A percentile compares a stretch with the other conserved stretches of the same genome.
These are phyloP conservation scores for Erpobdella octoculata DNA, from an alignment of 2,888 invertebrate species.

Conservation along the genomic window DNA sequence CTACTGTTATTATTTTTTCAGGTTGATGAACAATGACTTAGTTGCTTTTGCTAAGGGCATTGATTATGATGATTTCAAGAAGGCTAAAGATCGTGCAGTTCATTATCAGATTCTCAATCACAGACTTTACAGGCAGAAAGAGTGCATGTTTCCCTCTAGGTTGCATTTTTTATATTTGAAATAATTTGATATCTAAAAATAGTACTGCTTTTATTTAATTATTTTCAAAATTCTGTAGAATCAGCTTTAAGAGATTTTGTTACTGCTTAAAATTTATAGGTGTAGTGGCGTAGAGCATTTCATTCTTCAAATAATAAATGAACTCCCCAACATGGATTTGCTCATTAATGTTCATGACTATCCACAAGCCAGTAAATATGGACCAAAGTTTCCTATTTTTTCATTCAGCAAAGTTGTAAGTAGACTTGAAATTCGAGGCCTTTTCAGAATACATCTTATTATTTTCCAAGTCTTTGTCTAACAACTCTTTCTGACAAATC, in stretches of 20 bases:
- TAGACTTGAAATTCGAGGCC: too few species aligned
- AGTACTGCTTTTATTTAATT: neutral
- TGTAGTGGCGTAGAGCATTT: conserved; percentile 87
- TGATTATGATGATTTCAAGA: conserved; percentile 60
- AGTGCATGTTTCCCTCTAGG: conserved; percentile 81
- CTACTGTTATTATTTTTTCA: too few species aligned
- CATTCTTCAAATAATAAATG: conserved; percentile 62
- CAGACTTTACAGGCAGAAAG: conserved; percentile 69
- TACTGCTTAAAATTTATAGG: conserved; percentile 59
- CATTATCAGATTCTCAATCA: conserved; percentile 76
- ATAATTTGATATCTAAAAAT: neutral
- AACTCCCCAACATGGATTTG: conserved; percentile 74
- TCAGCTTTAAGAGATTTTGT: neutral
- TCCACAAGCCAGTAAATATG: conserved; percentile 69
- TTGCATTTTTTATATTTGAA: neutral
- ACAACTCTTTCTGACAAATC: neutral
- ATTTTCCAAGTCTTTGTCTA: neutral
- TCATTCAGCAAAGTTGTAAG: conserved; percentile 80
- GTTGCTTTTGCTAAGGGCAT: conserved; percentile 66
- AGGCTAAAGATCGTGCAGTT: conserved; percentile 58
- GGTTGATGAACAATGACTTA: conserved; percentile 65
- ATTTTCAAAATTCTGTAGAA: neutral
- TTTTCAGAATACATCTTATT: too few species aligned
- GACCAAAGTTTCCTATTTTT: conserved; percentile 68
- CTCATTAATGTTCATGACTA: conserved; percentile 83